Evolutionary conservation across 2,113 vertebrate species (phyloP), one percentile per base, ranked within the genome.

Genomic region (Microtus richardsoni): DNA sequence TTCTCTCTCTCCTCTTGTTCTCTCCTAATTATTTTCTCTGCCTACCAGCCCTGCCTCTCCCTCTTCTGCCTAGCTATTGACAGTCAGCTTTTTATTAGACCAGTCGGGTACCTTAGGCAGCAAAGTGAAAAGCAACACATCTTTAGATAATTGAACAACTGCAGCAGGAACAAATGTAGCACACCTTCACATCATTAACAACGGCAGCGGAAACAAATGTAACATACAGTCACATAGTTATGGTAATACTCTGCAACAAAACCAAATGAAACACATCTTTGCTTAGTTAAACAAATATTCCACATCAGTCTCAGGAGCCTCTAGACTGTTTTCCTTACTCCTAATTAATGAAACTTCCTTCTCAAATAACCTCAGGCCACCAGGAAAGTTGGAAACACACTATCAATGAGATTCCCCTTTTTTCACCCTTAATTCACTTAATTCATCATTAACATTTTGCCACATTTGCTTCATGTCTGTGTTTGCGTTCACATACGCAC

Each of bases 321-420:
- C 26, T 47, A 44, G 78, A 33, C 36, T 70, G 7, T 12, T 6
- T 44, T 1, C 24, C 71, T 62, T 49, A 39, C 52, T 89, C 54
- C 41, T n/a, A 58, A 44, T 28, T 39, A 26, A 92, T 10, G 73
- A 74, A 74, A 26, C 49, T 7, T 44, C 54, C 30, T 78, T 70
- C 83, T 71, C 44, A 68, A 88, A 92, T 39, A 95, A 21, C 83
- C 71, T 94, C 44, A 92, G 47, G 39, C 86, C 44, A 41, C 71
- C 30, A 49, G 17, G 73, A 84, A 93, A 95, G 62, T 13, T 62
- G 77, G 41, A 33, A 93, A 88, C 88, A 30, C 6, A 39, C 52
- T 44, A 66, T n/a, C 41, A 73, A 64, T 1, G 16, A 91, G 39
- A 68, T 52, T 68, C 41, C 8, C 7, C 28, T 30, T 75, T 92